phyloP scores from a whole-genome alignment of 2,797 vertebrate species.

The Graptemys geographica region DNA sequence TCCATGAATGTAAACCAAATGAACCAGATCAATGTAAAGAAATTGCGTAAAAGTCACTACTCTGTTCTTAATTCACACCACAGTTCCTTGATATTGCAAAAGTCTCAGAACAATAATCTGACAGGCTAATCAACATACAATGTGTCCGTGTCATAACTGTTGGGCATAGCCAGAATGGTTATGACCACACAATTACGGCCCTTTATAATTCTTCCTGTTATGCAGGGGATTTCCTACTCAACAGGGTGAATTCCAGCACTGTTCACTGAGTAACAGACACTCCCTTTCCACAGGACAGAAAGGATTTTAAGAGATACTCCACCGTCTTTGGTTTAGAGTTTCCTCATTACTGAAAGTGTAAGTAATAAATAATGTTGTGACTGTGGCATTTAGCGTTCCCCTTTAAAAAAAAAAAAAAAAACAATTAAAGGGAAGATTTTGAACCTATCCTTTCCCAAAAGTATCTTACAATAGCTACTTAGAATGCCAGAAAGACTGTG shows the following conservation, averaged over 20 bases:
- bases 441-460: rapidly evolving
- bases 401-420: no score
- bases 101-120: rapidly evolving
- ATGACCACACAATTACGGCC: not conserved
- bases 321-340: rapidly evolving
- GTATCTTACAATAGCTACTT: not conserved
- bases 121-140: not conserved
- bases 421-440: not conserved
- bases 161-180: not conserved
- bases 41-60: rapidly evolving
- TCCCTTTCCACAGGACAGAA: not conserved
- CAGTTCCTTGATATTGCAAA: not conserved
- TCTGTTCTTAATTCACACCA: rapidly evolving
- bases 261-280: not conserved
- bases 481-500: rapidly evolving
- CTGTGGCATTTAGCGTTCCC: not conserved
- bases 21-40: not conserved
- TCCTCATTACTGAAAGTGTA: rapidly evolving
- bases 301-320: rapidly evolving
- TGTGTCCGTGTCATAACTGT: not conserved
- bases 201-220: not conserved
- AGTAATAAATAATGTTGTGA: rapidly evolving
- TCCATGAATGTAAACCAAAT: rapidly evolving
- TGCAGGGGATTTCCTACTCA: not conserved
- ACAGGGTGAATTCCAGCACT: constrained; percentile 4